These are phyloP conservation scores for Lepidonotus clava DNA, from an alignment of 2,888 invertebrate genomes.

Conservation along the genomic window DNA sequence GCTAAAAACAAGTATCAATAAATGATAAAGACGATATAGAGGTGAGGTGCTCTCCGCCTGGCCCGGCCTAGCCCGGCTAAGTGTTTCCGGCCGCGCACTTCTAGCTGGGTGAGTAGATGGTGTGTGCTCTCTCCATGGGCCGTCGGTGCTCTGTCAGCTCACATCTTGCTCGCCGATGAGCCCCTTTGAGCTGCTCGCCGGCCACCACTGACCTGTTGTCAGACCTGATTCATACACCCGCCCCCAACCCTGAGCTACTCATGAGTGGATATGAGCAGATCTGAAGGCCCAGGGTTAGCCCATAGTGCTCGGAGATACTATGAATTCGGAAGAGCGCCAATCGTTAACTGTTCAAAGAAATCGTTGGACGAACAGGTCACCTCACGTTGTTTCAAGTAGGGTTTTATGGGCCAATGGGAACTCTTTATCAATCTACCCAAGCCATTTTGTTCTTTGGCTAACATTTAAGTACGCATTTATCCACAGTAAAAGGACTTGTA, in stretches of 20 bases:
- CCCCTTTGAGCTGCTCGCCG: neutral
- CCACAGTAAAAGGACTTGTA: no score
- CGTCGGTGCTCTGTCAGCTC: neutral
- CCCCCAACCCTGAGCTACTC: neutral
- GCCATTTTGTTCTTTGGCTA: no score
- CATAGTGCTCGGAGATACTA: no score
- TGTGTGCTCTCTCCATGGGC: neutral
- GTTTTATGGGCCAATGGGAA: no score
- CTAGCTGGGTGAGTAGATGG: neutral
- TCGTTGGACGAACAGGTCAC: no score
- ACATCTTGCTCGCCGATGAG: neutral
- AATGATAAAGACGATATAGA: constrained; percentile 16
- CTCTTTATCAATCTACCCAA: no score
- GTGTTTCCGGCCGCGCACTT: neutral
- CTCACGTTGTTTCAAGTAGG: no score
- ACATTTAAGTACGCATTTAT: no score
- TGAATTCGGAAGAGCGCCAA: no score
- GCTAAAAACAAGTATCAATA: constrained; percentile 6
- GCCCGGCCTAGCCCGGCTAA: no score
- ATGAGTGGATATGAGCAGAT: neutral
- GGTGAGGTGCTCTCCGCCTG: neutral
- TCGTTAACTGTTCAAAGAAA: no score
- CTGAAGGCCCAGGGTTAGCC: no score
- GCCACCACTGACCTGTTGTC: neutral
- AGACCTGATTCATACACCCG: neutral